phyloP scores from a whole-genome alignment of 2,888 invertebrate genomes.

The Cyrtodaria siliqua region DNA sequence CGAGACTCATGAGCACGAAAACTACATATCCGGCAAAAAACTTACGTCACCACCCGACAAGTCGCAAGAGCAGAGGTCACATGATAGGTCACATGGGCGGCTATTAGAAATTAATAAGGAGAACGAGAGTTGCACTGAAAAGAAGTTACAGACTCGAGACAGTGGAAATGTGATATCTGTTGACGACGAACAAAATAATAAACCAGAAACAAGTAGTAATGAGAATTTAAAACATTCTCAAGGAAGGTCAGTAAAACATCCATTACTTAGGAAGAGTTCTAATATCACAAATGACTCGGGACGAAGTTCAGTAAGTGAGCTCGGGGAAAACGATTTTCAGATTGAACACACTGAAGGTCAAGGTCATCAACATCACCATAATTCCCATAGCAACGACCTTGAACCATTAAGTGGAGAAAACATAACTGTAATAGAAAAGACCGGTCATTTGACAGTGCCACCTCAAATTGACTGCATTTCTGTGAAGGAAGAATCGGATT shows the following conservation, averaged over 20 bases:
- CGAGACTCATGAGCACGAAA: constrained; percentile 45
- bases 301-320: constrained; percentile 75
- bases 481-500: constrained; percentile 4
- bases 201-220: constrained; percentile 18
- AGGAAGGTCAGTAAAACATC: constrained; percentile 61
- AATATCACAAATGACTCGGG: constrained; percentile 72
- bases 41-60: constrained; percentile 17
- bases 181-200: constrained; percentile 34
- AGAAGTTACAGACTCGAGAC: constrained; percentile 49
- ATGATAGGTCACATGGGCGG: constrained; percentile 29
- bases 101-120: constrained; percentile 47
- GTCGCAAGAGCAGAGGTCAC: constrained; percentile 7
- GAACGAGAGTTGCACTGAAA: constrained; percentile 30
- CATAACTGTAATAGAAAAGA: constrained; percentile 74
- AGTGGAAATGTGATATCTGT: constrained; percentile 55
- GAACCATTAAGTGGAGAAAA: constrained; percentile 66
- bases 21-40: constrained; percentile 48
- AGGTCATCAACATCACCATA: constrained; percentile 7
- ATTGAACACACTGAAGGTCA: not conserved
- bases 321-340: constrained; percentile 54
- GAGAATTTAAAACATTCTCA: constrained; percentile 28
- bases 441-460: constrained; percentile 78
- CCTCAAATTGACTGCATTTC: constrained; percentile 39
- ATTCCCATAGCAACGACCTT: constrained; percentile 28
- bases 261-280: constrained; percentile 72